phyloP scores from a whole-genome alignment of 2,113 vertebrate species.

The Clarias magur region DNA sequence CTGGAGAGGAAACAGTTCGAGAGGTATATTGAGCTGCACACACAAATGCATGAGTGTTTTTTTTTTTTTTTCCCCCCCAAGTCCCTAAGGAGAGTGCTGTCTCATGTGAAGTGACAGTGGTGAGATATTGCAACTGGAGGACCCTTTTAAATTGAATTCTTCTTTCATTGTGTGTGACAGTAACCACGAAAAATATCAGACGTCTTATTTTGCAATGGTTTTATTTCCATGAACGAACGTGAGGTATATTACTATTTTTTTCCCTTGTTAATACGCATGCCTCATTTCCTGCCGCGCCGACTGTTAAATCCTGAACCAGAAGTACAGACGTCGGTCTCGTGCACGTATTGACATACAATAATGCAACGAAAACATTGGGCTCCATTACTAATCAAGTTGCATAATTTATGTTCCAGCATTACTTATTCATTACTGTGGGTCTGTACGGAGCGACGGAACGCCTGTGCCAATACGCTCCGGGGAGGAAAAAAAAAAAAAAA shows the following conservation, averaged over 20 bases:
- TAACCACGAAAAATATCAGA: constrained; percentile 2
- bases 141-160: constrained; percentile 8
- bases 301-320: constrained; percentile 24
- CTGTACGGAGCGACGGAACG: constrained; percentile 28
- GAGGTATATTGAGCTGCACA: not conserved
- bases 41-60: not conserved
- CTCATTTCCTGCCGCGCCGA: not conserved
- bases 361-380: constrained; percentile 36
- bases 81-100: constrained; percentile 6
- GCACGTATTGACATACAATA: constrained; percentile 31
- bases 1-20: not conserved
- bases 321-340: constrained; percentile 4
- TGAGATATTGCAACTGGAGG: constrained; percentile 24
- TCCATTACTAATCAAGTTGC: constrained; percentile 46
- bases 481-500: constrained; percentile 6
- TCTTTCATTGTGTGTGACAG: constrained; percentile 14
- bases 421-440: constrained; percentile 49
- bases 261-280: not conserved
- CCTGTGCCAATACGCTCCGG: constrained; percentile 36
- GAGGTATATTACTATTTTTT: not conserved
- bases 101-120: constrained; percentile 31
- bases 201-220: not conserved
- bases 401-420: constrained; percentile 42
- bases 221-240: constrained; percentile 3
- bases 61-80: not conserved